phyloP scores from a whole-genome alignment of 2,888 invertebrate genomes.

The Drosophila conformis region DNA sequence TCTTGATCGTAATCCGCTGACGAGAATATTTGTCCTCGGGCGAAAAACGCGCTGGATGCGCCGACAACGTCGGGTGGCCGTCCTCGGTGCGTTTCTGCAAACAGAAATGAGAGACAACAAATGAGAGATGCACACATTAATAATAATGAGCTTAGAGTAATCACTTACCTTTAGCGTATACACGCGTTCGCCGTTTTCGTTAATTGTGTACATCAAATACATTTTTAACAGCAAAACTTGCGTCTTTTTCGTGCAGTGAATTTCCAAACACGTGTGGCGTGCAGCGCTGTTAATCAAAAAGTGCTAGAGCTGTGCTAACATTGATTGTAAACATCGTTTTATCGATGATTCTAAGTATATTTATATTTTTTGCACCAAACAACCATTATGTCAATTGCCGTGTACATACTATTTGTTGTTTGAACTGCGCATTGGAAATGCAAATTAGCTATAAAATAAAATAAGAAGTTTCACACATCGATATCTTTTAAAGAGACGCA shows the following conservation, averaged over 20 bases:
- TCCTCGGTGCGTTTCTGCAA: constrained; percentile 91
- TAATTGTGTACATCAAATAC: constrained; percentile 92
- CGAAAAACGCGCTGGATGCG: constrained; percentile 97
- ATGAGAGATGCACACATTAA: background rate
- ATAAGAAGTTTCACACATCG: background rate
- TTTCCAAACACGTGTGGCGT: constrained; percentile 60
- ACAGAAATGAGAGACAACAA: background rate
- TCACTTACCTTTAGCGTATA: constrained; percentile 92
- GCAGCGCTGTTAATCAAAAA: constrained; percentile 19
- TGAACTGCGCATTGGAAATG: background rate
- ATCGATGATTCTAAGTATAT: background rate
- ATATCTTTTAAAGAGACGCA: background rate
- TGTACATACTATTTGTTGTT: background rate
- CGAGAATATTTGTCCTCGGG: constrained; percentile 97
- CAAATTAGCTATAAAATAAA: background rate
- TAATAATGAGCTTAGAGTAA: background rate
- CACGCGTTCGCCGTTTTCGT: constrained; percentile 91
- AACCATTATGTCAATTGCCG: background rate
- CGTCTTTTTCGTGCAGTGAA: constrained; percentile 17
- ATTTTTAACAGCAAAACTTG: constrained; percentile 84
- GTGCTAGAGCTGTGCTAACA: background rate
- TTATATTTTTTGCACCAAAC: background rate
- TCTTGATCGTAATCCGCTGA: constrained; percentile 94
- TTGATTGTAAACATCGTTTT: background rate
- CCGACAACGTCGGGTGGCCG: constrained; percentile 93